Conservation (phyloP, 1,140 invertebrate genomes). For the Glomeris maerens region DNA sequence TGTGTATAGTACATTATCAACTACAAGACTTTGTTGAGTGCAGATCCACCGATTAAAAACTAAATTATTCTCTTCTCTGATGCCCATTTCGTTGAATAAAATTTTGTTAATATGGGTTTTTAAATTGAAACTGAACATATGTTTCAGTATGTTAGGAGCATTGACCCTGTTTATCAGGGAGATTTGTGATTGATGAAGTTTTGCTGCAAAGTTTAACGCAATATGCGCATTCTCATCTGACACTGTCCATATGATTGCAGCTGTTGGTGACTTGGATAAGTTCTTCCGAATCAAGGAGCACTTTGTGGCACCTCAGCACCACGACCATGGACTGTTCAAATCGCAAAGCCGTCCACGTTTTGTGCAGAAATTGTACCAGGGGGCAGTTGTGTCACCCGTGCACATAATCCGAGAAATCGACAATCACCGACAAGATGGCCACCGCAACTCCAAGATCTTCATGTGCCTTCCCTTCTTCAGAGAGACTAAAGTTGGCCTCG, state of each 20-base stretch:
- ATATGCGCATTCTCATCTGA: conserved; percentile 16
- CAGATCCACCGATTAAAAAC: no score
- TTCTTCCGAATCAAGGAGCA: conserved; percentile 59
- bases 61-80: no score
- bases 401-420: conserved; percentile 19
- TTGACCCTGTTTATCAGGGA: no score
- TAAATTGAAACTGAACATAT: no score
- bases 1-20: no score
- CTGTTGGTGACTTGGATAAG: conserved; percentile 67
- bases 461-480: conserved; percentile 63
- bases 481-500: conserved; percentile 38
- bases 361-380: conserved; percentile 54
- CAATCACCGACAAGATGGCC: conserved; percentile 39
- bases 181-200: no score
- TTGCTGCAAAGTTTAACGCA: conserved; percentile 2
- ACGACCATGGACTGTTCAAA: conserved; percentile 51
- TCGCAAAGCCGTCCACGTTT: conserved; percentile 47
- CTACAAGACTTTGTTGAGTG: no score
- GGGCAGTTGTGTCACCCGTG: conserved; percentile 42
- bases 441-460: conserved; percentile 42
- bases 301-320: conserved; percentile 46
- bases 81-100: no score
- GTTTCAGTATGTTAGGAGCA: no score
- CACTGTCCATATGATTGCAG: conserved; percentile 43
- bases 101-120: no score